Conservation (phyloP, 2,888 invertebrate species). For the Amphipoea oculea region DNA sequence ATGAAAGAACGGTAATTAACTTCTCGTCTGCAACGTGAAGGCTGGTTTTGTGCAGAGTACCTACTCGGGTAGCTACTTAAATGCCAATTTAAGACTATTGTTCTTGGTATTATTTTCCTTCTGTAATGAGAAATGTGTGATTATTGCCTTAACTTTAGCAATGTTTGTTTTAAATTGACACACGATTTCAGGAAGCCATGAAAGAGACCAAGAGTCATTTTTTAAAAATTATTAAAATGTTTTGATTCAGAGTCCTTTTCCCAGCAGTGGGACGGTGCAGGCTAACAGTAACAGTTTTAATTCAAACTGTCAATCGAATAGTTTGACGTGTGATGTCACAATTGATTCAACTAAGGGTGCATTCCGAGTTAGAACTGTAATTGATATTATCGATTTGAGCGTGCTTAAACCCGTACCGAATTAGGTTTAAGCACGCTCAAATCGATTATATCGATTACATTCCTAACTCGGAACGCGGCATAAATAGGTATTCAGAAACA, state of each 20-base stretch:
- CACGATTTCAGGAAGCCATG: background rate
- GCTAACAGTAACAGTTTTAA: background rate
- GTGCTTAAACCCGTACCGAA: no score
- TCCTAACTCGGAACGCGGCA: no score
- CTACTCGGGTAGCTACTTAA: conserved; percentile 13
- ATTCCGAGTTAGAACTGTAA: no score
- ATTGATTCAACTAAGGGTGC: background rate
- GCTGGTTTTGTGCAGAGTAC: conserved; percentile 14
- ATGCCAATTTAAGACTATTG: conserved; percentile 24
- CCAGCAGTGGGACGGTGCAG: background rate
- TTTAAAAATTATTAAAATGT: background rate
- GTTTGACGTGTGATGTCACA: background rate
- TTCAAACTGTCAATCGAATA: background rate
- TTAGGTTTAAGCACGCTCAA: no score
- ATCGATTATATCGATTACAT: no score
- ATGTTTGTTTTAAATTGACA: background rate
- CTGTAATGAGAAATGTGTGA: background rate
- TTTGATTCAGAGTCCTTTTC: background rate
- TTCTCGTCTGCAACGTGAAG: conserved; percentile 32
- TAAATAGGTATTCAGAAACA: background rate
- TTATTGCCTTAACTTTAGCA: background rate
- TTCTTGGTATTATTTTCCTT: background rate
- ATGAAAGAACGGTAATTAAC: conserved; percentile 61
- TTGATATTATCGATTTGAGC: no score
- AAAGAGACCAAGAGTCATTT: background rate